Conservation (phyloP, 2,888 invertebrate genomes). For the Agelastica alni region DNA sequence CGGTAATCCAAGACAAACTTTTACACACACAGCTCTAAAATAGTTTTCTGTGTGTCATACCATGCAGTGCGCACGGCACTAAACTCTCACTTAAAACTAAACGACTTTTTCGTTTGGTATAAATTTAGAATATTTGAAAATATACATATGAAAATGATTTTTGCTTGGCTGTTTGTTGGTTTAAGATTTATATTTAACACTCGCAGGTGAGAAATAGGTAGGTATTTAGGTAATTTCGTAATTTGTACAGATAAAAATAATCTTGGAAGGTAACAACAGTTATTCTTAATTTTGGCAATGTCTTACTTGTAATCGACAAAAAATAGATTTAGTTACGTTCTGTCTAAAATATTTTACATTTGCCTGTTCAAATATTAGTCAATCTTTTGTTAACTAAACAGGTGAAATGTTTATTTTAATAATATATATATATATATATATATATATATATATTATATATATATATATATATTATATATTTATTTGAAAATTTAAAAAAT, state of each 20-base stretch:
- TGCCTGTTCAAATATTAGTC: no score
- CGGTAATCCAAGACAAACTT: slow-evolving; percentile 64
- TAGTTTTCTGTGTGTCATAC: slow-evolving; percentile 59
- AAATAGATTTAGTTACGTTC: no score
- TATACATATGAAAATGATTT: slow-evolving; percentile 11
- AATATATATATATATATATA: no score
- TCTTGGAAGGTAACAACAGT: not conserved
- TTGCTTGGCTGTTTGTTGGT: slow-evolving; percentile 3
- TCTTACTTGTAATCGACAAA: no score
- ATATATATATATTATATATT: no score
- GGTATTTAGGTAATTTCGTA: slow-evolving; percentile 7
- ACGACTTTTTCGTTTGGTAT: slow-evolving; percentile 34
- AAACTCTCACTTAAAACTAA: slow-evolving; percentile 33
- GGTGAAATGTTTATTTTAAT: no score
- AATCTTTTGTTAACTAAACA: no score
- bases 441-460: no score
- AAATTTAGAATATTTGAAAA: slow-evolving; percentile 34
- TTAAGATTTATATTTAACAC: slow-evolving; percentile 6
- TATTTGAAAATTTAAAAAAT: no score
- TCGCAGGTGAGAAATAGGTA: slow-evolving; percentile 12
- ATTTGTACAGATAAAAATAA: not conserved
- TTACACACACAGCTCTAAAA: slow-evolving; percentile 58
- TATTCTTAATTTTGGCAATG: not conserved
- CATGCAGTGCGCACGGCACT: slow-evolving; percentile 64
- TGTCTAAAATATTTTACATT: no score